Conservation (phyloP, 1,140 invertebrate genomes). For the Brachionus rotundiformis region DNA sequence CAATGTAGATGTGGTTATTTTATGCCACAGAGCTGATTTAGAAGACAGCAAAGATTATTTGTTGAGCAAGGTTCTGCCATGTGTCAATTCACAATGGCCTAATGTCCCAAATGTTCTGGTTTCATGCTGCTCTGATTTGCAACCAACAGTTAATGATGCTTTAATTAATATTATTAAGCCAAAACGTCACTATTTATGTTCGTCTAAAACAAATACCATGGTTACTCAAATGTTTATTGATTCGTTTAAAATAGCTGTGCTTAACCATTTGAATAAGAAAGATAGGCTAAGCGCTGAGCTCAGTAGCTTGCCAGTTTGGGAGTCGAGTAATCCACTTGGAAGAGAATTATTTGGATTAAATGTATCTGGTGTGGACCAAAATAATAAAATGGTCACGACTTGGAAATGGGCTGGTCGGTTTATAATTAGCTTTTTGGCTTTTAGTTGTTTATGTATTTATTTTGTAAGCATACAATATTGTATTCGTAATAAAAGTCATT, state of each 20-base stretch:
- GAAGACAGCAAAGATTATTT: neutral
- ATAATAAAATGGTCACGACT: neutral
- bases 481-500: constrained; percentile 10
- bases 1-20: constrained; percentile 6
- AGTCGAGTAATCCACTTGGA: neutral
- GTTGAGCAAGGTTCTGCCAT: neutral
- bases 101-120: neutral
- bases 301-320: neutral
- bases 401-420: constrained; percentile 19
- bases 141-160: neutral
- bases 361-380: neutral
- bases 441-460: constrained; percentile 27
- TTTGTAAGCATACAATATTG: constrained; percentile 27
- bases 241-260: neutral
- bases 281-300: neutral
- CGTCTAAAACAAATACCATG: neutral
- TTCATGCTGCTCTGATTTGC: neutral
- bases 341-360: neutral
- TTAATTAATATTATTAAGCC: neutral
- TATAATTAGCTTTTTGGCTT: neutral
- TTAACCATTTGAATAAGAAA: neutral
- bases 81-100: neutral
- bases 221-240: constrained; percentile 23
- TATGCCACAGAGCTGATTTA: neutral
- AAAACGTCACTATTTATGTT: constrained; percentile 2